These are phyloP conservation scores for Alauda arvensis DNA, from an alignment of 2,797 vertebrate species.

Conservation along the genomic window DNA sequence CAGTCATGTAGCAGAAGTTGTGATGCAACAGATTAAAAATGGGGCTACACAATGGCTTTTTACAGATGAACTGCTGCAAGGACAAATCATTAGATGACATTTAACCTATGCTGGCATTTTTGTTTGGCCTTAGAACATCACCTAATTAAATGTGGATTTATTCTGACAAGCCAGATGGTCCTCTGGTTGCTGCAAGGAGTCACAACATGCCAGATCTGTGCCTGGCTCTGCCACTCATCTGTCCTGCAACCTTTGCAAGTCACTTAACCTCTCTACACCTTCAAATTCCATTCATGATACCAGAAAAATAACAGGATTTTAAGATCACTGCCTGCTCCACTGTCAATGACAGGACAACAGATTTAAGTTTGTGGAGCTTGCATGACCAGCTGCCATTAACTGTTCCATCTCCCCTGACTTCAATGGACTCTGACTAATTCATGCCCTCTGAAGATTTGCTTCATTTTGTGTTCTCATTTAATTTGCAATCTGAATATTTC, in stretches of 20 bases:
- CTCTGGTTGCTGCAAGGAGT: background rate
- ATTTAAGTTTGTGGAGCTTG: background rate
- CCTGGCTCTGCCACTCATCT: constrained; percentile 2
- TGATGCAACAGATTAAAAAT: background rate
- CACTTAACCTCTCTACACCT: constrained; percentile 21
- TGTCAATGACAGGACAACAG: background rate
- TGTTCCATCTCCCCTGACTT: background rate
- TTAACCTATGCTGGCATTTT: constrained; percentile 34
- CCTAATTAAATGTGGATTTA: constrained; percentile 48
- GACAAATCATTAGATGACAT: constrained; percentile 35
- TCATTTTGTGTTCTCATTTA: background rate
- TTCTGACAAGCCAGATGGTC: constrained; percentile 48
- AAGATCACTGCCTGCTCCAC: background rate
- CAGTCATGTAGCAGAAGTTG: background rate
- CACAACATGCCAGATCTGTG: constrained; percentile 27
- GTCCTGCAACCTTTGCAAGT: background rate
- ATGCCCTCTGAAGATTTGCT: background rate
- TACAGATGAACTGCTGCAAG: background rate
- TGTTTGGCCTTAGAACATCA: constrained; percentile 31
- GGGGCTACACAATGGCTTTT: background rate
- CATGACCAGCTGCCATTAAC: background rate
- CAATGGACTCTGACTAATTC: background rate
- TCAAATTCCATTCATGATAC: background rate
- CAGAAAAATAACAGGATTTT: background rate
- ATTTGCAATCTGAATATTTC: background rate